phyloP scores from a whole-genome alignment of 2,888 invertebrate species.

The Sussaba pulchella region DNA sequence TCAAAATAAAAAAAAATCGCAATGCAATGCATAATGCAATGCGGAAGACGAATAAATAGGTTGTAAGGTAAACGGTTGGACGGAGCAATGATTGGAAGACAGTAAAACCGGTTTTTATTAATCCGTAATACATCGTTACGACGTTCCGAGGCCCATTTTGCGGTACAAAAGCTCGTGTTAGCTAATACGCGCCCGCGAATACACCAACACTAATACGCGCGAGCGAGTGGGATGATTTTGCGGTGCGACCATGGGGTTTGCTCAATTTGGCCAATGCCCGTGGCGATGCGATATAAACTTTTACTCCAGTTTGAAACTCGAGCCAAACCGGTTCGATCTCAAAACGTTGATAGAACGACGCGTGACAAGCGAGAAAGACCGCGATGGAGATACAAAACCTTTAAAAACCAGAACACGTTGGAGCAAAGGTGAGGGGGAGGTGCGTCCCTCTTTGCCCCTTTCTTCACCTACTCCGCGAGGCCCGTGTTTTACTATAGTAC shows the following conservation, averaged over 20 bases:
- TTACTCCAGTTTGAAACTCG: constrained; percentile 80
- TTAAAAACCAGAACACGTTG: background rate
- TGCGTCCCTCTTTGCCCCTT: no score
- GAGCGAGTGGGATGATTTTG: constrained; percentile 9
- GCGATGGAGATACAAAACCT: background rate
- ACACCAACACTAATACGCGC: background rate
- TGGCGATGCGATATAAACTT: constrained; percentile 76
- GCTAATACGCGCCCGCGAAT: constrained; percentile 13
- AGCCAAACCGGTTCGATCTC: constrained; percentile 78
- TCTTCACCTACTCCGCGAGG: constrained; percentile 64
- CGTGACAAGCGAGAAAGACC: constrained; percentile 5
- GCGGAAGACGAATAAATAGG: constrained; percentile 12
- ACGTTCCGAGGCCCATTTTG: background rate
- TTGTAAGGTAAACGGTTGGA: background rate
- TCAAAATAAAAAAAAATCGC: no score
- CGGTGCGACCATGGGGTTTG: constrained; percentile 13
- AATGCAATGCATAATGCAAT: background rate
- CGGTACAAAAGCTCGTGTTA: constrained; percentile 19
- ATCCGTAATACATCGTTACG: constrained; percentile 1
- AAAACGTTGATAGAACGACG: constrained; percentile 65
- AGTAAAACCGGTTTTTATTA: constrained; percentile 39
- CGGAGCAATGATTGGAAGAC: constrained; percentile 23
- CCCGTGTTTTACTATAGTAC: constrained; percentile 55
- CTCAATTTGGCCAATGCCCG: constrained; percentile 69
- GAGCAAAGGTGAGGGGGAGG: background rate